A percentile compares a stretch with the other conserved stretches of the same genome.
phyloP scores from a whole-genome alignment of 1,140 invertebrate genomes.

The Neodiprion pinetum region DNA sequence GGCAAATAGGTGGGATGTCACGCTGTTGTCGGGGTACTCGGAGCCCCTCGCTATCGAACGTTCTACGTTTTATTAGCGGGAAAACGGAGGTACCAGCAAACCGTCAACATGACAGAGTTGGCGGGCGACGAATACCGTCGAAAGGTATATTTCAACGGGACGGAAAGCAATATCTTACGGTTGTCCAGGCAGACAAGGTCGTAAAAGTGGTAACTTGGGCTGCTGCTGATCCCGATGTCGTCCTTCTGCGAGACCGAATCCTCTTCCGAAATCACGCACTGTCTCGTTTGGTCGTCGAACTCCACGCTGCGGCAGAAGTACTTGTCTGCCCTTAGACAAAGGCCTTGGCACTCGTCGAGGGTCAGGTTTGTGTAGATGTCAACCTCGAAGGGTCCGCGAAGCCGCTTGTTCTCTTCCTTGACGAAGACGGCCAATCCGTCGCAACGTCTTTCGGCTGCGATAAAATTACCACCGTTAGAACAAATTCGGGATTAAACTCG shows the following conservation, averaged over 20 bases:
- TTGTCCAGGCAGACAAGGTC: conserved; percentile 86
- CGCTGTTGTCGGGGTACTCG: conserved; percentile 84
- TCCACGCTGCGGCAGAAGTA: conserved; percentile 91
- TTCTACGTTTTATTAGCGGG: conserved; percentile 56
- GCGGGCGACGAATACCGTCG: too few relatives aligned
- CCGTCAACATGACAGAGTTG: too few relatives aligned
- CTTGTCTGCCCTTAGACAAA: conserved; percentile 81
- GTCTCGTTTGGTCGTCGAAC: conserved; percentile 83
- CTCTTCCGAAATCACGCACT: conserved; percentile 87
- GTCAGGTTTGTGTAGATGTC: conserved; percentile 86
- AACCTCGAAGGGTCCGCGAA: conserved; percentile 86
- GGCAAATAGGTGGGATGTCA: conserved; percentile 80
- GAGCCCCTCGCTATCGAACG: conserved; percentile 71
- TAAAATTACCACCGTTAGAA: conserved; percentile 8
- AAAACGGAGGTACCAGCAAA: conserved; percentile 10
- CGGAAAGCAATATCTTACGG: conserved; percentile 70
- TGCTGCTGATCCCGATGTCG: conserved; percentile 80
- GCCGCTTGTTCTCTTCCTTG: conserved; percentile 87
- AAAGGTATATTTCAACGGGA: neutral
- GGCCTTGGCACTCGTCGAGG: conserved; percentile 81
- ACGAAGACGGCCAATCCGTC: conserved; percentile 86
- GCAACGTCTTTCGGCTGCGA: conserved; percentile 80
- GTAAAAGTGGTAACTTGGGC: conserved; percentile 83
- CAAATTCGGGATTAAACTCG: neutral
- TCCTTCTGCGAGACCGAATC: conserved; percentile 87